These are phyloP conservation scores for Acromyrmex echinatior DNA, from an alignment of 1,140 invertebrate species.

Conservation along the genomic window DNA sequence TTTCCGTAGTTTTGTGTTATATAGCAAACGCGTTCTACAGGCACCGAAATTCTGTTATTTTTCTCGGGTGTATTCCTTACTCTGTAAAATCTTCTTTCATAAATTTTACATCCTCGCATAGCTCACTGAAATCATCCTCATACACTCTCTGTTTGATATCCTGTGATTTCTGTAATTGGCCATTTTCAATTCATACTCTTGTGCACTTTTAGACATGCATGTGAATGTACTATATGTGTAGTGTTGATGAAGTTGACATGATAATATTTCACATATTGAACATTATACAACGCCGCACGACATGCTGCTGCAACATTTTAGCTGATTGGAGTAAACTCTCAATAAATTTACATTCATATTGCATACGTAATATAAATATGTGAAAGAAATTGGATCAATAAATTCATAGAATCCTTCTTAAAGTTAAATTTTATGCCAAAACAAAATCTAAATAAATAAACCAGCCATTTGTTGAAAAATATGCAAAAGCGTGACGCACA, in stretches of 20 bases:
- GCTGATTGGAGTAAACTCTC: not conserved
- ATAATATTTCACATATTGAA: constrained; percentile 18
- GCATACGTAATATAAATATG: not conserved
- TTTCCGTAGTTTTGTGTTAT: constrained; percentile 45
- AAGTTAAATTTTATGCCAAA: not conserved
- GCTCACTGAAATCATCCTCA: constrained; percentile 6
- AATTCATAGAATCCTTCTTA: not conserved
- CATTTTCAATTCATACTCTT: constrained; percentile 51
- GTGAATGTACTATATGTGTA: not conserved
- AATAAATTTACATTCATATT: constrained; percentile 7
- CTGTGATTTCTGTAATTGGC: constrained; percentile 15
- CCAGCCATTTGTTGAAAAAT: not conserved
- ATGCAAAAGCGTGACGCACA: no score
- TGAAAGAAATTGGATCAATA: not conserved
- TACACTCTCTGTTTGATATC: constrained; percentile 22
- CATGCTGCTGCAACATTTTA: not conserved
- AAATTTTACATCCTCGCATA: constrained; percentile 20
- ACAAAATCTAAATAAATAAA: not conserved
- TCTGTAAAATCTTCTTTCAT: constrained; percentile 8
- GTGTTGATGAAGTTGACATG: constrained; percentile 15
- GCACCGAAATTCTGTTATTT: constrained; percentile 28
- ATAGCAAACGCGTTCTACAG: not conserved
- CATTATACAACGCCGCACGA: not conserved
- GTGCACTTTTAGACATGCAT: constrained; percentile 8
- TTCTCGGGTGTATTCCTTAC: constrained; percentile 22